Conservation (phyloP, 2,888 invertebrate species). For the Amiota minor region DNA sequence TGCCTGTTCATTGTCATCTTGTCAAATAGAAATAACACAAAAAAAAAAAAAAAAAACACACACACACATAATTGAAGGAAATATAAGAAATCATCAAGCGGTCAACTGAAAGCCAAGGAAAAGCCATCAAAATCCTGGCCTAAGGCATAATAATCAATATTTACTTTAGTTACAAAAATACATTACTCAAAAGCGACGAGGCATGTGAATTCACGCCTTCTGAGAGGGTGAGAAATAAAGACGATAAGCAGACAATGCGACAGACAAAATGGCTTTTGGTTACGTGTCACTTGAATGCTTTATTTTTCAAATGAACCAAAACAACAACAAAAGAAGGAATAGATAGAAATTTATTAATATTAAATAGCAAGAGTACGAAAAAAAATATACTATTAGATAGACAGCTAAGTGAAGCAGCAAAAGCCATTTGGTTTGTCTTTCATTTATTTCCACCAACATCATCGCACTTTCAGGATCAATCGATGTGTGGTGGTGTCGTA, state of each 20-base stretch:
- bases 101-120: constrained; percentile 2
- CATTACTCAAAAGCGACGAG: neutral
- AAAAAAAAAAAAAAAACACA: neutral
- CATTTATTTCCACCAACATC: no score
- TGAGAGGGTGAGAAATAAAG: neutral
- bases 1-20: no score
- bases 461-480: no score
- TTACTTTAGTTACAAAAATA: neutral
- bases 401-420: constrained; percentile 16
- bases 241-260: neutral
- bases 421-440: constrained; percentile 17
- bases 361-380: neutral
- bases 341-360: no score
- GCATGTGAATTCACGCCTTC: neutral
- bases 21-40: neutral
- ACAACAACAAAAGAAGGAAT: neutral
- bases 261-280: neutral
- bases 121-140: neutral
- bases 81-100: no score
- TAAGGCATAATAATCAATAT: constrained; percentile 4
- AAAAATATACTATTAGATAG: neutral
- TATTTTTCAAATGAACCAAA: neutral
- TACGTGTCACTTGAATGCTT: constrained; percentile 9
- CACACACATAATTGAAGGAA: neutral
- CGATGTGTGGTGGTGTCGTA: no score